These are phyloP conservation scores for Dicranocentrus wangi DNA, from an alignment of 2,888 invertebrate species.

Conservation along the genomic window DNA sequence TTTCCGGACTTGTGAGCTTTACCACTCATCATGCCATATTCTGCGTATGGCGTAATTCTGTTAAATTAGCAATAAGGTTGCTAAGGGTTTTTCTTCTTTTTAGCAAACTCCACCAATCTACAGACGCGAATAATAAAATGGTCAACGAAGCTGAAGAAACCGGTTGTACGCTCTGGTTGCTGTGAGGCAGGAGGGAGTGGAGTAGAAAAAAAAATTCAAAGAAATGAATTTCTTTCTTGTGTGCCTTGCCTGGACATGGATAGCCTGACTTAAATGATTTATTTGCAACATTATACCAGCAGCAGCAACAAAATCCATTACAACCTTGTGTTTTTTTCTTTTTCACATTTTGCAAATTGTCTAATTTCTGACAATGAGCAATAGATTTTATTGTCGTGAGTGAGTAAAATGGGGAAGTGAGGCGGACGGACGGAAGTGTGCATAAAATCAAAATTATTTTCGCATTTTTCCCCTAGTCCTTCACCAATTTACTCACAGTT, in stretches of 20 bases:
- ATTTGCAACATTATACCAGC: background rate
- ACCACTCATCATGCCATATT: no score
- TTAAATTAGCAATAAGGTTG: no score
- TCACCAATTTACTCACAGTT: no score
- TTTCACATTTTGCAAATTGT: no score
- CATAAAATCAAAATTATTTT: conserved; percentile 42
- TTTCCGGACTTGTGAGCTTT: background rate
- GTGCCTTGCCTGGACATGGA: no score
- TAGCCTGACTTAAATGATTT: no score
- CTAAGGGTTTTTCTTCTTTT: background rate
- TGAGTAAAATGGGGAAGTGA: background rate
- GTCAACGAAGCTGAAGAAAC: conserved; percentile 40
- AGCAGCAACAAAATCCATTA: no score
- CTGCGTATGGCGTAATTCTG: no score
- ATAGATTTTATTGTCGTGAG: no score
- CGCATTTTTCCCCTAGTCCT: conserved; percentile 6
- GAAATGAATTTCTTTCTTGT: background rate
- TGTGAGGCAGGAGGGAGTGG: background rate
- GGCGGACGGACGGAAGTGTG: conserved; percentile 26
- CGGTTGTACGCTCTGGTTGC: background rate
- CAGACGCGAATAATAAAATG: no score
- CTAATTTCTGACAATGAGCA: no score
- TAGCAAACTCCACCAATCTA: background rate
- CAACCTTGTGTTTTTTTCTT: no score
- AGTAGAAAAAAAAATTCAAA: background rate